phyloP scores from a whole-genome alignment of 1,140 invertebrate species.

The Manduca sexta region DNA sequence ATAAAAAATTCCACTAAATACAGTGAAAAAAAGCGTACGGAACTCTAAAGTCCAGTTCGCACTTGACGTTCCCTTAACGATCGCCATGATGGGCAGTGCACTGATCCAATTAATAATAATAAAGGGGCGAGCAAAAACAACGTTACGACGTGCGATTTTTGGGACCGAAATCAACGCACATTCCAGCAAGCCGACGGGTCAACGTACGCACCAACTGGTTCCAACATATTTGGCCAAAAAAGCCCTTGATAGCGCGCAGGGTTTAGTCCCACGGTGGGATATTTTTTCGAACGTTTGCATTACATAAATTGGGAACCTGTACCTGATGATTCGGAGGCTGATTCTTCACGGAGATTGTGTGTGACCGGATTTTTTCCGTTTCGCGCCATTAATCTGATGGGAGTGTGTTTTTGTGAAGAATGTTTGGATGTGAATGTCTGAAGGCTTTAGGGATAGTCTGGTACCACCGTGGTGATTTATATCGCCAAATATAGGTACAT shows the following conservation, averaged over 20 bases:
- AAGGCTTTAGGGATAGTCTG: too few species aligned
- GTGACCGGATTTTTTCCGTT: too few species aligned
- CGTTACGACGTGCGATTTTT: slow-evolving; percentile 54
- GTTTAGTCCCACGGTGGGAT: background rate
- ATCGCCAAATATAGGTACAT: too few species aligned
- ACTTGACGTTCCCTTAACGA: slow-evolving; percentile 36
- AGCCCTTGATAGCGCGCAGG: slow-evolving; percentile 22
- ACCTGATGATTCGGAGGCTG: too few species aligned
- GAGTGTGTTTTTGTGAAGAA: too few species aligned
- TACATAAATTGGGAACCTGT: slow-evolving; percentile 3
- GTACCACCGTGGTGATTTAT: too few species aligned
- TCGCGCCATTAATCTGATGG: too few species aligned
- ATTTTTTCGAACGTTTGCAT: slow-evolving; percentile 12
- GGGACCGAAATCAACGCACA: slow-evolving; percentile 53
- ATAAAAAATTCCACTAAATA: too few species aligned
- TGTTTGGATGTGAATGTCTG: too few species aligned
- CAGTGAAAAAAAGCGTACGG: slow-evolving; percentile 15
- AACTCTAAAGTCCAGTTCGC: slow-evolving; percentile 12
- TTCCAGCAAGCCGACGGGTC: slow-evolving; percentile 43
- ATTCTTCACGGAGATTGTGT: too few species aligned
- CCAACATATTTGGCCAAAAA: slow-evolving; percentile 49
- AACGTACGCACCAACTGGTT: slow-evolving; percentile 47
- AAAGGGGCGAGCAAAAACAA: slow-evolving; percentile 51
- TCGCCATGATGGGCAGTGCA: slow-evolving; percentile 36
- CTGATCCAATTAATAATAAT: slow-evolving; percentile 69